A percentile compares a stretch with the other conserved stretches of the same genome.
Evolutionary conservation across 2,113 vertebrate species (phyloP).

Genomic region (Periophthalmus modestus): DNA sequence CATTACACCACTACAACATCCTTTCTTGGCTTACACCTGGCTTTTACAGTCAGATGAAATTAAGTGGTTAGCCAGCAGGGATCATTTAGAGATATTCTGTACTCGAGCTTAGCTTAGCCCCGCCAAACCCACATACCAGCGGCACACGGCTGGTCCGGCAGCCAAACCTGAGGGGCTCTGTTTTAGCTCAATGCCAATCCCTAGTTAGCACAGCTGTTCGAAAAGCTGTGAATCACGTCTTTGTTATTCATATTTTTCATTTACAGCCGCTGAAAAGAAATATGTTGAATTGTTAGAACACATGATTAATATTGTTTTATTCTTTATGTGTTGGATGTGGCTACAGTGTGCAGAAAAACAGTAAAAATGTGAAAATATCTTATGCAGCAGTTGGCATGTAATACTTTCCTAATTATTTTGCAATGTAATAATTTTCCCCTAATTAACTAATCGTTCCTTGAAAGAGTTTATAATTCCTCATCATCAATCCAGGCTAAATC

Average conservation of each 20-base stretch:
- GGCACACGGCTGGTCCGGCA: conserved; percentile 30
- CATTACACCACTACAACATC: conserved; percentile 44
- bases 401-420: conserved; percentile 36
- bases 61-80: conserved; percentile 37
- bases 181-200: conserved; percentile 40
- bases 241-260: conserved; percentile 42
- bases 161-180: conserved; percentile 41
- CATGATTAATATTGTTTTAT: not conserved
- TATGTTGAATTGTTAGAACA: not conserved
- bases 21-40: conserved; percentile 28
- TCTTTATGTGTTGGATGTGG: conserved; percentile 7
- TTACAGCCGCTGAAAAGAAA: conserved; percentile 19
- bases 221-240: conserved; percentile 58
- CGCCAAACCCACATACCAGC: conserved; percentile 59
- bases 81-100: conserved; percentile 53
- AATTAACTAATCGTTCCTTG: conserved; percentile 11
- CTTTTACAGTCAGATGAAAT: conserved; percentile 47
- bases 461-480: conserved; percentile 16
- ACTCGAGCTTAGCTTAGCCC: not conserved
- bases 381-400: conserved; percentile 10
- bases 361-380: conserved; percentile 24
- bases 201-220: conserved; percentile 56
- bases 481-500: conserved; percentile 10
- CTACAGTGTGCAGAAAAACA: not conserved
- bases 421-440: not conserved